Evolutionary conservation across 2,113 vertebrate genomes (phyloP).

Genomic region (Aspidoscelis tigris): DNA sequence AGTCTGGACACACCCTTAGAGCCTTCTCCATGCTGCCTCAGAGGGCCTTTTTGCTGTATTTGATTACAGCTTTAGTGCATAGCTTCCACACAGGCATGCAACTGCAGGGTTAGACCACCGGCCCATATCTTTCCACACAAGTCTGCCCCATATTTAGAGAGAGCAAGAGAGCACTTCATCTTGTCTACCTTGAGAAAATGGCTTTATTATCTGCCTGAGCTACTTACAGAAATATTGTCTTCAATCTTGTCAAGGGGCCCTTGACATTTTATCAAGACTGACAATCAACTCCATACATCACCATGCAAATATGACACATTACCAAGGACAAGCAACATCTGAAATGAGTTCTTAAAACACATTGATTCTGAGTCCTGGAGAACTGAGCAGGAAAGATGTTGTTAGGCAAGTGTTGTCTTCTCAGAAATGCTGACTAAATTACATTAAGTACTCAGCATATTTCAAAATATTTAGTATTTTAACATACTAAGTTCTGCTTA

Average conservation of each 20-base stretch:
- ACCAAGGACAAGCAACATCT: background rate
- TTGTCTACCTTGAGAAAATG: background rate
- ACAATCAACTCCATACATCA: constrained; percentile 7
- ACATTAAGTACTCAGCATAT: background rate
- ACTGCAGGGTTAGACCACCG: background rate
- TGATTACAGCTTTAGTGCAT: background rate
- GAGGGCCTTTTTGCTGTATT: too few relatives aligned
- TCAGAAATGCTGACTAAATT: background rate
- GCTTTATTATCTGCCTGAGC: background rate
- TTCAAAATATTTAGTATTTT: constrained; percentile 9
- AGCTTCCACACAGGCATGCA: background rate
- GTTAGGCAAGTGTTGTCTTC: background rate
- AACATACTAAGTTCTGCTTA: background rate
- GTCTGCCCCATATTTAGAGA: background rate
- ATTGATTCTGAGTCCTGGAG: background rate
- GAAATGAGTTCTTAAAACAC: background rate
- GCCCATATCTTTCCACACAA: background rate
- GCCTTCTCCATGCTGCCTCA: too few relatives aligned
- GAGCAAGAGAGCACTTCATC: background rate
- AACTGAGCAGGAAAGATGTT: background rate
- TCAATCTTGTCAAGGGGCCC: background rate
- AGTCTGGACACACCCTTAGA: too few relatives aligned
- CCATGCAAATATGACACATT: background rate
- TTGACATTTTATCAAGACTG: constrained; percentile 22
- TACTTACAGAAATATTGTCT: background rate